Percentiles rank a stretch among this genome's conserved stretches.
phyloP scores from a whole-genome alignment of 2,113 vertebrate genomes.

The Psilopsiagon aurifrons region DNA sequence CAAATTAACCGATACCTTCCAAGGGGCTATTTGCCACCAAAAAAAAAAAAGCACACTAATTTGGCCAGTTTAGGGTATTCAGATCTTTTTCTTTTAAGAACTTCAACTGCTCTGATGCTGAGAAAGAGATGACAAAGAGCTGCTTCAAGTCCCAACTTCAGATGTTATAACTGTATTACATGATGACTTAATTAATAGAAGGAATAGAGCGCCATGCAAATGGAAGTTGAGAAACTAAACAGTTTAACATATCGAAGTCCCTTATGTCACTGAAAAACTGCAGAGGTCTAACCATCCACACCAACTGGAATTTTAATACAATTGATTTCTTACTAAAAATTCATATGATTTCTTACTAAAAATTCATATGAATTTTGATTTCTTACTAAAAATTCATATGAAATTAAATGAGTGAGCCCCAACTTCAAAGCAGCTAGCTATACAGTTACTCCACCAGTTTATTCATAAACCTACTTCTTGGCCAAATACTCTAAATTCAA shows the following conservation, averaged over 20 bases:
- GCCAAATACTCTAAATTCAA: not conserved
- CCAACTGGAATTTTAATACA: not conserved
- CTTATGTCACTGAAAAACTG: not conserved
- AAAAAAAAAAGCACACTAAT: not conserved
- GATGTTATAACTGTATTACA: not conserved
- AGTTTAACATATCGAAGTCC: not conserved
- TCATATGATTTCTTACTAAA: not conserved
- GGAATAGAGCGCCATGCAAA: not conserved
- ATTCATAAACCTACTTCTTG: not conserved
- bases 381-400: not conserved
- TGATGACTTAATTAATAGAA: not conserved
- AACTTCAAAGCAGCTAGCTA: not conserved
- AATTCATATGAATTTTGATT: not conserved
- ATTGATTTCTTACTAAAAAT: not conserved
- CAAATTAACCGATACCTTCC: slow-evolving; percentile 35
- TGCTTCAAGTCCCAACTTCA: not conserved
- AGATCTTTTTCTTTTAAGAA: not conserved
- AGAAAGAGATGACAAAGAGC: slow-evolving; percentile 36
- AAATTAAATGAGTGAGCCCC: slow-evolving; percentile 17
- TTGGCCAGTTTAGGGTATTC: not conserved
- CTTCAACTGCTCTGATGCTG: not conserved
- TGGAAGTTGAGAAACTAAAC: slow-evolving; percentile 23
- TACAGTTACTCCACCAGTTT: not conserved
- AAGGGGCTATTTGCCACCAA: slow-evolving; percentile 1
- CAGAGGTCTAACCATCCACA: slow-evolving; percentile 3